These are phyloP conservation scores for Indri indri DNA, from an alignment of 2,113 vertebrate genomes.

Conservation along the genomic window DNA sequence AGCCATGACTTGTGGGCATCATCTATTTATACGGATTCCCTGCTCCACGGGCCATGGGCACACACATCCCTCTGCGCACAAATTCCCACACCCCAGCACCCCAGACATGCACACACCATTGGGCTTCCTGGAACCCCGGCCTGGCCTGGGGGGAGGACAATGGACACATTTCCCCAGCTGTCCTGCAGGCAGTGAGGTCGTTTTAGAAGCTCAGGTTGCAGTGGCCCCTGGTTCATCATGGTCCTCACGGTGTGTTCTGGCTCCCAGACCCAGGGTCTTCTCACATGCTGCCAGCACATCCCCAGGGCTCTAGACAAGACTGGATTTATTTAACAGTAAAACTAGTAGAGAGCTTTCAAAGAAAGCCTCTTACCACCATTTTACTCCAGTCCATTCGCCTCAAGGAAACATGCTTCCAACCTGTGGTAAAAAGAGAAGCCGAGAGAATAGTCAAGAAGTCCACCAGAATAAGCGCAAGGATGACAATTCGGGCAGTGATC, in stretches of 20 bases:
- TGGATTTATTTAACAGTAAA: background rate
- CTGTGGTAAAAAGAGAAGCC: background rate
- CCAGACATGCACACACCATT: background rate
- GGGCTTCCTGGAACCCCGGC: background rate
- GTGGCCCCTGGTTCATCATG: background rate
- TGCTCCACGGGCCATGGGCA: background rate
- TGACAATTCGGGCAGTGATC: too few relatives aligned
- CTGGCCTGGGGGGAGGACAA: background rate
- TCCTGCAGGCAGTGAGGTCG: background rate
- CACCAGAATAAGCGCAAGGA: background rate
- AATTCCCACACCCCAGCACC: background rate
- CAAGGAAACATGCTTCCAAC: background rate
- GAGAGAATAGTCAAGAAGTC: background rate
- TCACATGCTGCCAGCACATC: background rate
- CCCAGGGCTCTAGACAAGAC: background rate
- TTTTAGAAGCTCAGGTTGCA: background rate
- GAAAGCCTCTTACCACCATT: background rate
- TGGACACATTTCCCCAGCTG: background rate
- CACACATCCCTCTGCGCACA: background rate
- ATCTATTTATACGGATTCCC: background rate
- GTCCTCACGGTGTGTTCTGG: background rate
- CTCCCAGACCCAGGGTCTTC: background rate
- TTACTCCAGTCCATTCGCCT: background rate
- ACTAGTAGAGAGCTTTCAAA: background rate
- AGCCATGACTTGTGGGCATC: too few relatives aligned